Evolutionary conservation across 2,797 vertebrate species (phyloP), one percentile per base, ranked within the genome.

Genomic region (Bradypus variegatus): DNA sequence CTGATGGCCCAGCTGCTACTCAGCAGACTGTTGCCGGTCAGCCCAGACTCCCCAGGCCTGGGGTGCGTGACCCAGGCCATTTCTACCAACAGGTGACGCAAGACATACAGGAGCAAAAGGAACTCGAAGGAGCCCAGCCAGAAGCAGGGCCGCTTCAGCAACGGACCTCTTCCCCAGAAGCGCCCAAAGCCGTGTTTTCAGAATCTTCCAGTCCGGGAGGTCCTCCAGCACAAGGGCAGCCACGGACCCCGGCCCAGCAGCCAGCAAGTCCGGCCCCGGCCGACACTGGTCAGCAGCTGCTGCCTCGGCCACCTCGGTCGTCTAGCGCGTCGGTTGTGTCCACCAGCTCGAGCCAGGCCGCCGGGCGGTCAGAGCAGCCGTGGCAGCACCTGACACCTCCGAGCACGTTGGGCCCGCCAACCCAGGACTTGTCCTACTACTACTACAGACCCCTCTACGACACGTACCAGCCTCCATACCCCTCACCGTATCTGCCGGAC

Each of bases 81-180:
- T 99, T 99, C 97, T 99, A 99, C 96, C 98, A 98, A 96, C 99
- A 99, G 98, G 98, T 99, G 95, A 98, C 98, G 92, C 98, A 98
- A 98, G 98, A 98, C 93, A 96, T 96, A 3, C 98, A 98, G 95
- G 98, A 97, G 93, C 98, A 98, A 69, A 88, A 76, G 69, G 96
- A 94, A 60, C 88, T 94, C 4, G 98, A 97, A 48, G 95, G 93
- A 27, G 97, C 96, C 64, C 95, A 91, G 3, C 95, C 95, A 83
- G 97, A 96, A 92, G 38, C 55, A 0, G 85, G 80, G 55, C 90
- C 94, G 0, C 86, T 90, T 70, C 96, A 90, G 2, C 96, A 93
- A 8, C 97, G 92, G 84, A 93, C 33, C 83, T 97, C 91, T 80
- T 86, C 95, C 50, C 91, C 86, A n/a, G 96, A 73, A 15, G 70